Evolutionary conservation across 2,113 vertebrate species (phyloP).

Genomic region (Chionomys nivalis): DNA sequence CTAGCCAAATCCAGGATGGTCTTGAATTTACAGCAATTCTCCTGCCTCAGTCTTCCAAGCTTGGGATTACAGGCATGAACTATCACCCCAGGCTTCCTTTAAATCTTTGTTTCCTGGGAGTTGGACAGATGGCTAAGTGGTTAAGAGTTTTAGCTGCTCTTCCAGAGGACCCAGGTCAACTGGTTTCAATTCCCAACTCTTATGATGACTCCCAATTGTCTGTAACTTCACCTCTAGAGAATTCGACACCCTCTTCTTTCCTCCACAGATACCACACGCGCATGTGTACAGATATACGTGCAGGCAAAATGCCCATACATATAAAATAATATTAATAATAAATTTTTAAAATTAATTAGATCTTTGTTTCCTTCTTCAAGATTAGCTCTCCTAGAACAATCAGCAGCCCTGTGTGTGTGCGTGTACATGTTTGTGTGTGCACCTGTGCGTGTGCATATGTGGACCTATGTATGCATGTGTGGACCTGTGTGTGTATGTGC

Average conservation of each 20-base stretch:
- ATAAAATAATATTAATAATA: background rate
- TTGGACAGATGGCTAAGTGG: background rate
- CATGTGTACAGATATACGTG: background rate
- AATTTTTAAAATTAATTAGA: background rate
- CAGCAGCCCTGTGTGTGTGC: too few species aligned
- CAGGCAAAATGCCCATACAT: background rate
- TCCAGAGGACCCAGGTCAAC: background rate
- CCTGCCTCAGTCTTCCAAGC: background rate
- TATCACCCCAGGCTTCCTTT: background rate
- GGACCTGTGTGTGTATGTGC: background rate
- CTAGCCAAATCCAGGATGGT: background rate
- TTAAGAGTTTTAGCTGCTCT: background rate
- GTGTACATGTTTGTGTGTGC: too few species aligned
- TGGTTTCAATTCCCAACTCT: background rate
- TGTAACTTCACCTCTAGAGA: background rate
- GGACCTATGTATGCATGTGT: too few species aligned
- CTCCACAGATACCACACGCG: background rate
- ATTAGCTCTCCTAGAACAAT: background rate
- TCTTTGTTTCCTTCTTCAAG: background rate
- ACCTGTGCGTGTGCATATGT: too few species aligned
- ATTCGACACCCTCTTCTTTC: background rate
- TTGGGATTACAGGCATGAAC: background rate
- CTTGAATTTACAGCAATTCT: background rate
- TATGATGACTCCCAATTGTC: background rate
- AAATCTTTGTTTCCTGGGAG: slow-evolving; percentile 1